A percentile compares a stretch with the other conserved stretches of the same genome.
phyloP scores from a whole-genome alignment of 2,113 vertebrate species.

The Loxodonta africana region DNA sequence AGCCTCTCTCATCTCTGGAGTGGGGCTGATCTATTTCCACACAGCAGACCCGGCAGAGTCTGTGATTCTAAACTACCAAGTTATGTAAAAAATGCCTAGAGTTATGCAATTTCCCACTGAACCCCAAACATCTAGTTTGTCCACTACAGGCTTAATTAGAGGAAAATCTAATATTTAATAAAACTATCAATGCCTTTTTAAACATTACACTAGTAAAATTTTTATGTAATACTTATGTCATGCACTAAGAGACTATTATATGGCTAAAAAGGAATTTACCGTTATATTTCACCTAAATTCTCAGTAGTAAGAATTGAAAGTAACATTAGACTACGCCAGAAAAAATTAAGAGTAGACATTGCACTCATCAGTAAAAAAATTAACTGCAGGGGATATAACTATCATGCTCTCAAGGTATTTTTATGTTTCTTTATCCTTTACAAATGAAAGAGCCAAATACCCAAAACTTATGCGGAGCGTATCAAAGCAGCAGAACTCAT shows the following conservation, averaged over 20 bases:
- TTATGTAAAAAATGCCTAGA: neutral
- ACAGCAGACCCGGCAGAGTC: neutral
- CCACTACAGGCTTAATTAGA: neutral
- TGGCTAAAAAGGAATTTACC: neutral
- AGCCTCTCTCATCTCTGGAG: neutral
- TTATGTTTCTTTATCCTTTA: slow-evolving; percentile 64
- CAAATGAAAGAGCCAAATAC: slow-evolving; percentile 38
- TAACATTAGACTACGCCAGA: slow-evolving; percentile 32
- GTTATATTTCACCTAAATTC: slow-evolving; percentile 48
- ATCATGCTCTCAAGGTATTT: neutral
- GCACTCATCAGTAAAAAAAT: slow-evolving; percentile 56
- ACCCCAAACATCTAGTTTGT: slow-evolving; percentile 37
- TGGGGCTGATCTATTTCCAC: neutral
- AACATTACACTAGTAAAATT: slow-evolving; percentile 16
- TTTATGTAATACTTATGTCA: slow-evolving; percentile 31
- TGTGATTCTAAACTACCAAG: neutral
- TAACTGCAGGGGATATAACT: neutral
- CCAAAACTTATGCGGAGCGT: slow-evolving; percentile 35
- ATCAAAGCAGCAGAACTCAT: slow-evolving; percentile 16
- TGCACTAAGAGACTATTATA: slow-evolving; percentile 16
- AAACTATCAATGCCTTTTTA: slow-evolving; percentile 13
- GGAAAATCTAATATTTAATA: slow-evolving; percentile 22
- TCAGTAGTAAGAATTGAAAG: slow-evolving; percentile 46
- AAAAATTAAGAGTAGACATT: slow-evolving; percentile 34
- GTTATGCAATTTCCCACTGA: neutral